Base-by-base conservation (phyloP, 1,140 invertebrate species). In the Monomorium pharaonis region DNA sequence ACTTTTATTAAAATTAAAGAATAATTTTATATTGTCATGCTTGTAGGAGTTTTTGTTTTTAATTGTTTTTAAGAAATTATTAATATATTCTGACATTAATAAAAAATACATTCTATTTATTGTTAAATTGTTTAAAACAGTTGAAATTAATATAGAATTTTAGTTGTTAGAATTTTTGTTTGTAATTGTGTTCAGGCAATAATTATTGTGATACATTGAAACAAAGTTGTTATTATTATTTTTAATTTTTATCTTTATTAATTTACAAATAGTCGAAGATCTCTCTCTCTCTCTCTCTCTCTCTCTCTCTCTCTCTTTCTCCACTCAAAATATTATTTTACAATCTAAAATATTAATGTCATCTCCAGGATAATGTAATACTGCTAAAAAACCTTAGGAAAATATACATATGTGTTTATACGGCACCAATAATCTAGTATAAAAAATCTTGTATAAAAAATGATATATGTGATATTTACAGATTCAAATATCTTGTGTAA, bases 401-500 rank as follows among this genome's bases (percentile, higher is more conserved):
- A 78, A 47, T 77, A 67, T 14, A 65, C 1, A 18, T 51, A 65
- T 24, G 27, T 47, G n/a, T 67, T 37, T 37, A 33, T 27, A 56
- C 1, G 3, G 12, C n/a, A 42, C 44, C 37, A 6, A 70, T 56
- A 27, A 33, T 67, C n/a, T n/a, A n/a, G n/a, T 18, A 2, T 0
- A 54, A 27, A 65, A 65, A 42, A 42, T 65, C 9, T 6, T 14
- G 18, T 81, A 21, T 65, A 24, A 80, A 54, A 54, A 72, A 58
- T 78, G 14, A 7, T 54, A 54, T 37, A 14, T n/a, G 14, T 14
- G 54, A 80, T 63, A 24, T 27, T 70, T 58, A 24, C 16, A 30
- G 47, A 58, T 47, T 56, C 12, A 37, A 14, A 3, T 72, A 81
- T 10, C 51, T 62, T 44, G 49, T 72, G 10, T 70, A 81, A 72